Conservation (phyloP, 2,888 invertebrate species). For the Acrocyrtus sp. region DNA sequence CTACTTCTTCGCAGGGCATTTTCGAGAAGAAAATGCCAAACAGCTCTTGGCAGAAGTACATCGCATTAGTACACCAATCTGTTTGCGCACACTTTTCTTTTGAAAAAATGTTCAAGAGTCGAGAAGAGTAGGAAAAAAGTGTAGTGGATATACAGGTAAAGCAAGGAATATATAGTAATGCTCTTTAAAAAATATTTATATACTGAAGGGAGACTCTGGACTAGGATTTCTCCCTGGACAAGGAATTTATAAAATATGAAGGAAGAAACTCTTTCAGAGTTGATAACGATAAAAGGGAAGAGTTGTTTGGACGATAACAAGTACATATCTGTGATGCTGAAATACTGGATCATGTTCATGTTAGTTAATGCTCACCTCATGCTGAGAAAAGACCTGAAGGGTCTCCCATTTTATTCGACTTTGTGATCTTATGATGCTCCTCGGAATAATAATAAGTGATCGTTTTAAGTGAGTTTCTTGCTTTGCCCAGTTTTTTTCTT, state of each 20-base stretch:
- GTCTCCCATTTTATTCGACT: constrained; percentile 51
- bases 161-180: too few species aligned
- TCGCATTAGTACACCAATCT: too few species aligned
- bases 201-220: too few species aligned
- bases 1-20: too few species aligned
- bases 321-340: constrained; percentile 34
- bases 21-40: too few species aligned
- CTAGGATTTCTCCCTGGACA: neutral
- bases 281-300: constrained; percentile 46
- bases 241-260: constrained; percentile 5
- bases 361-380: constrained; percentile 58
- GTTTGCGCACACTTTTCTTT: neutral
- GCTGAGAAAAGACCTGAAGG: constrained; percentile 59
- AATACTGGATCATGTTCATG: constrained; percentile 50
- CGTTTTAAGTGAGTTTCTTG: constrained; percentile 23
- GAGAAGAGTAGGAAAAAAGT: neutral
- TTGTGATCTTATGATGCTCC: constrained; percentile 48
- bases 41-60: too few species aligned
- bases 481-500: constrained; percentile 4
- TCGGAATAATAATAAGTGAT: constrained; percentile 32
- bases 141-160: too few species aligned
- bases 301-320: constrained; percentile 29
- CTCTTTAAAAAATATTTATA: neutral
- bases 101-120: neutral
- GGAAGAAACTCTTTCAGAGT: constrained; percentile 21